Conservation (phyloP, 2,797 vertebrate genomes). For the Oreochromis mossambicus region DNA sequence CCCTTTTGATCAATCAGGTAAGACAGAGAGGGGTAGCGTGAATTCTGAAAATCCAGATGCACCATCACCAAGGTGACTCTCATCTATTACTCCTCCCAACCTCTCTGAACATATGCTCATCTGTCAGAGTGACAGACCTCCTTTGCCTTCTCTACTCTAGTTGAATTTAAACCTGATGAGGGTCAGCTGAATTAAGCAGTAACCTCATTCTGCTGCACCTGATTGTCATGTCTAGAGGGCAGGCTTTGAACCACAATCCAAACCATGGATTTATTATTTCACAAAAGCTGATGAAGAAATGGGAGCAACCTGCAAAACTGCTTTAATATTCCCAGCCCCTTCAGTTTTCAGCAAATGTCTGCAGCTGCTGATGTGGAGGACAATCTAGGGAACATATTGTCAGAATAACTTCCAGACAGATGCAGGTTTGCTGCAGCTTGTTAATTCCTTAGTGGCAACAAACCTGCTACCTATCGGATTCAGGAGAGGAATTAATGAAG, state of each 20-base stretch:
- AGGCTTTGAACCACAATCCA: not conserved
- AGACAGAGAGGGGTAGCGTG: constrained; percentile 39
- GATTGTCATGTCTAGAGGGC: constrained; percentile 22
- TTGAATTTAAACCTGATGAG: constrained; percentile 21
- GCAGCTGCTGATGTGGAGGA: not conserved
- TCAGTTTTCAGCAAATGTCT: not conserved
- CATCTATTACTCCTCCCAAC: constrained; percentile 42
- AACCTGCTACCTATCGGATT: not conserved
- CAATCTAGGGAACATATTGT: not conserved
- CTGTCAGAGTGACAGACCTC: constrained; percentile 40
- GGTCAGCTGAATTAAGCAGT: constrained; percentile 18
- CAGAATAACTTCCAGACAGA: not conserved
- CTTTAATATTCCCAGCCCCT: not conserved
- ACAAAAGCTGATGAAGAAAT: not conserved
- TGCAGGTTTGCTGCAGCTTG: not conserved
- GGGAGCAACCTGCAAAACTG: not conserved
- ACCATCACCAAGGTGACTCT: constrained; percentile 65
- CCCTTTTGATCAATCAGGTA: constrained; percentile 71
- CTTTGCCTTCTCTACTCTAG: constrained; percentile 15
- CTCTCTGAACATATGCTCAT: constrained; percentile 40
- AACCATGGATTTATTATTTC: not conserved
- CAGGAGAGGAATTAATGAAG: not conserved
- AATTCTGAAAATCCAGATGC: constrained; percentile 68
- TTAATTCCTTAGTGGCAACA: not conserved
- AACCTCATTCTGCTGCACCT: constrained; percentile 18